A percentile compares a stretch with the other conserved stretches of the same genome.
Evolutionary conservation across 2,797 vertebrate genomes (phyloP).

Genomic region (Spinibarbus caldwelli): DNA sequence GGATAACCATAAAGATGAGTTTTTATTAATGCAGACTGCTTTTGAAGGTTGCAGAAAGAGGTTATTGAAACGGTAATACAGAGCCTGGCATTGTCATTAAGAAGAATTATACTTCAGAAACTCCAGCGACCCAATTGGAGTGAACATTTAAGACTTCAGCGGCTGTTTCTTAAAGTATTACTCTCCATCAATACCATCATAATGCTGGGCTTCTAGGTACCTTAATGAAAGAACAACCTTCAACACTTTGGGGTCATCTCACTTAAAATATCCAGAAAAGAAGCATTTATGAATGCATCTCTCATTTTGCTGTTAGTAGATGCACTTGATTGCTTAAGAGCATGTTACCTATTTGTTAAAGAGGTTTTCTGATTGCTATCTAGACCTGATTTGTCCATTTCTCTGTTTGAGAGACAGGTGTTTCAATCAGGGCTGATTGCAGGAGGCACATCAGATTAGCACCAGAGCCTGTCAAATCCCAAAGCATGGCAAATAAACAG

Average conservation of each 20-base stretch:
- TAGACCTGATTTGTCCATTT: constrained; percentile 63
- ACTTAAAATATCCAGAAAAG: constrained; percentile 32
- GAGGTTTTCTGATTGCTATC: constrained; percentile 67
- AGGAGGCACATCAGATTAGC: constrained; percentile 43
- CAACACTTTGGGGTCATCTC: constrained; percentile 45
- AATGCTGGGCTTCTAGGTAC: not conserved
- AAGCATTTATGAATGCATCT: constrained; percentile 49
- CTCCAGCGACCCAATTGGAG: not conserved
- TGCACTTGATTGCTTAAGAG: constrained; percentile 64
- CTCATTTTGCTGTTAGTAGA: constrained; percentile 52
- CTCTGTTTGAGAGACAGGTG: constrained; percentile 60
- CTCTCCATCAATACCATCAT: not conserved
- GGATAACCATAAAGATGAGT: not conserved
- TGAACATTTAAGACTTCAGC: constrained; percentile 6
- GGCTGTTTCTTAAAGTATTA: not conserved
- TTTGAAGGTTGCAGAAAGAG: constrained; percentile 64
- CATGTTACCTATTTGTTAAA: constrained; percentile 60
- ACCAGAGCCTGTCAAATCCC: constrained; percentile 36
- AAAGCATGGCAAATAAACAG: constrained; percentile 42
- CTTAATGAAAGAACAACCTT: constrained; percentile 24
- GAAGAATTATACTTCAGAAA: not conserved
- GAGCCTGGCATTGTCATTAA: not conserved
- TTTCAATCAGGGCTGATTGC: constrained; percentile 72
- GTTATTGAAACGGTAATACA: constrained; percentile 39
- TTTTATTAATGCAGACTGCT: constrained; percentile 20